Base-by-base conservation (phyloP, 37 sponge, comb jelly and placozoan species). In the Chondrilla cf. caribensis region DNA sequence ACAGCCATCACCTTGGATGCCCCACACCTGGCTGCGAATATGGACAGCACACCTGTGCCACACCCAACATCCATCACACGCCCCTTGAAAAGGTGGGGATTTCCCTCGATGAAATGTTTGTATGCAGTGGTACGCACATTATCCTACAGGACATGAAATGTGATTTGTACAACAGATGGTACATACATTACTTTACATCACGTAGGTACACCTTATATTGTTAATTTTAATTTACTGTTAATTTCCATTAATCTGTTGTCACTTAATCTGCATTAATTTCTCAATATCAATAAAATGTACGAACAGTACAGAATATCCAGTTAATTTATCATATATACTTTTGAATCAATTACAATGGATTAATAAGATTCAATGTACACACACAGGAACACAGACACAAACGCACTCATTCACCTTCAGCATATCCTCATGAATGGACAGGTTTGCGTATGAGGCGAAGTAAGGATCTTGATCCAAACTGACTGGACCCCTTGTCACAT, bases 31-130 rank as follows among this genome's bases (percentile, higher is more conserved):
- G 89, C 89, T 2, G 94, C 94, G 78, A 94, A 78, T 86, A 94
- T 70, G 21, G 93, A 91, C 55, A 94, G 78, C 26, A 94, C 85
- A 15, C 92, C 94, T 57, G 92, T 94, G 15, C 94, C 94, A 85
- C 94, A 94, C 2, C 94, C 94, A 70, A 94, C 81, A 81, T 94
- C 94, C 78, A 94, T 35, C 19, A 93, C 94, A 71, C 65, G 39
- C 28, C 85, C 92, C 60, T 81, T 71, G 39, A 94, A 91, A 18
- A 94, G 32, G 7, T 73, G 72, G 11, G 72, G 33, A 70, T 91
- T 94, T 43, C 70, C 66, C 44, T 64, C 42, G 17, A 94, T 91
- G 38, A 94, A 94, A 2, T 42, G 21, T 24, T 57, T 33, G 79
- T 94, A 94, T 11, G 92, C 29, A 47, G 67, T 84, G 2, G 93